These are phyloP conservation scores for Microctonus hyperodae DNA, from an alignment of 2,888 invertebrate genomes.

Conservation along the genomic window DNA sequence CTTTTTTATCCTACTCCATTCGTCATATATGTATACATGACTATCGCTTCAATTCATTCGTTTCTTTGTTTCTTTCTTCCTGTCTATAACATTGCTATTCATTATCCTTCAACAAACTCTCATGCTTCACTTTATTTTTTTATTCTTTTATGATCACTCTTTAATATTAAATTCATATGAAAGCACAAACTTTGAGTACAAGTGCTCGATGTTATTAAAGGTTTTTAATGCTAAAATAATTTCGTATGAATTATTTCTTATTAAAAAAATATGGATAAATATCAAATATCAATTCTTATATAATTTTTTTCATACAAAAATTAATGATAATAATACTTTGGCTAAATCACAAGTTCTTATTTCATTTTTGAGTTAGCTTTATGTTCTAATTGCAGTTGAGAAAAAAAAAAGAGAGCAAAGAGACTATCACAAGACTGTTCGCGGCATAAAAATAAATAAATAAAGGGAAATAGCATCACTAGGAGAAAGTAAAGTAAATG, in stretches of 20 bases:
- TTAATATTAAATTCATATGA: constrained; percentile 10
- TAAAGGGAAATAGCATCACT: background rate
- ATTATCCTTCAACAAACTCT: constrained; percentile 25
- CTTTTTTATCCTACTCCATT: constrained; percentile 28
- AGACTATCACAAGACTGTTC: too few relatives aligned
- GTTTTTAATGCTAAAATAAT: background rate
- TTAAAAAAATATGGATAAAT: too few relatives aligned
- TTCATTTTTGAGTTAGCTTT: constrained; percentile 13
- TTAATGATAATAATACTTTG: background rate
- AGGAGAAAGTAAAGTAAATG: background rate
- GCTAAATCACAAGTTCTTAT: background rate
- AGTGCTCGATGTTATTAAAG: background rate
- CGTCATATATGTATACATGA: constrained; percentile 17
- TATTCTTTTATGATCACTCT: constrained; percentile 19
- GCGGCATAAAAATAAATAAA: background rate
- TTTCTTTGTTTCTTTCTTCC: background rate
- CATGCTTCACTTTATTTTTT: constrained; percentile 19
- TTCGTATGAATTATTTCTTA: too few relatives aligned
- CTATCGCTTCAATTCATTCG: constrained; percentile 11
- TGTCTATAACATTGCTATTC: constrained; percentile 22
- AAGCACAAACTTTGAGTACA: background rate
- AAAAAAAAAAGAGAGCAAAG: background rate
- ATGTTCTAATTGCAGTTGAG: constrained; percentile 20
- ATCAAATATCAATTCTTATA: too few relatives aligned
- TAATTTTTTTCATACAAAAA: background rate